Base-by-base conservation (phyloP, 2,797 vertebrate species). In the Capromys pilorides region DNA sequence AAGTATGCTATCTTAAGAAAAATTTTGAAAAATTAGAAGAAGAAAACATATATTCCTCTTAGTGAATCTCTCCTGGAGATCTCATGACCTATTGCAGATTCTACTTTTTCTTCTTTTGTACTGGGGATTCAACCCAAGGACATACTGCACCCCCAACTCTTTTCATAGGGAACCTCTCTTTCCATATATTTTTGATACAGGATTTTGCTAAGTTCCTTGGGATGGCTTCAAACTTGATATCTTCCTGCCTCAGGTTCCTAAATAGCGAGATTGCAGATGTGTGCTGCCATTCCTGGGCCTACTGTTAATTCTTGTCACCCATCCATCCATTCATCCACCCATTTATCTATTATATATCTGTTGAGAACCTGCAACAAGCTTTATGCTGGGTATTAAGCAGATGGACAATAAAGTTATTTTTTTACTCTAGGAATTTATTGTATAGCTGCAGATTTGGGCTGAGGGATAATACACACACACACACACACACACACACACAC, bases 1-100 rank as follows among this genome's bases (percentile, higher is more conserved):
- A 91, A 62, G 64, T 61, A 31, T 10, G 7, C 18, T 59, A 77
- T 59, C 88, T 64, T 83, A 93, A 93, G 59, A 36, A 93, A 88
- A 62, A 54, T 13, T 24, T 57, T 22, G 26, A n/a, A 90, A 33
- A 57, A 66, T 88, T 66, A 69, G 66, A 36, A n/a, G 33, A 16
- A n/a, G n/a, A 77, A 83, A 77, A 57, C 83, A 64, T 59, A 33
- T 18, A 31, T 31, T 83, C 39, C 2, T 88, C 6, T 75, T 83
- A 83, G 22, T 49, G 51, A 45, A 41, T 36, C 51, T 77, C 5
- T 77, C 11, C 11, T 79, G 49, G 36, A 59, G 31, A 36, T 79
- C 10, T 67, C 2, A 77, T 45, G 64, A 83, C 18, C 22, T 31
- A 31, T 31, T 79, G 28, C 64, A 64, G 61, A 84, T 64, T 73